Percentiles rank a stretch among this genome's conserved stretches.
Conservation (phyloP, 2,797 vertebrate species). For the Harpagifer antarcticus region DNA sequence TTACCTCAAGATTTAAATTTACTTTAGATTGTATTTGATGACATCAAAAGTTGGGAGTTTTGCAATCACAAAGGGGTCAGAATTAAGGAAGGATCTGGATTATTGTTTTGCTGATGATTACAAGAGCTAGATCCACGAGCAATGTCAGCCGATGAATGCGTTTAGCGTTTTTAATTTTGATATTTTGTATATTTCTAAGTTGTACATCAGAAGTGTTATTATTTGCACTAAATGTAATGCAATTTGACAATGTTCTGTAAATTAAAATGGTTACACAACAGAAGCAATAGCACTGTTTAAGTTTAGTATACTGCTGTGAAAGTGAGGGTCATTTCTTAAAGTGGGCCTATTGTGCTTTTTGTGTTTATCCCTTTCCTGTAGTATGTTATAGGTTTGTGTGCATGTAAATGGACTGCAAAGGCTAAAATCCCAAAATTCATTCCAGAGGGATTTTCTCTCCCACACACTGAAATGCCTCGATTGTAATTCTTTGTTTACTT, state of each 20-base stretch:
- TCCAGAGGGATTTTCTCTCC: too few species aligned
- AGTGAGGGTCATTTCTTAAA: too few species aligned
- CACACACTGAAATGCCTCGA: too few species aligned
- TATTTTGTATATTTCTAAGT: constrained; percentile 83
- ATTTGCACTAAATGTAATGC: constrained; percentile 86
- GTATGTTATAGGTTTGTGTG: too few species aligned
- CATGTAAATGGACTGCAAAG: too few species aligned
- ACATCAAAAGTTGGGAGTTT: constrained; percentile 61
- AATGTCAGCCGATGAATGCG: constrained; percentile 68
- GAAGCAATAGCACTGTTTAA: not conserved
- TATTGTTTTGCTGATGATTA: constrained; percentile 54
- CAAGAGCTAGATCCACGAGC: constrained; percentile 53
- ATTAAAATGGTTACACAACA: constrained; percentile 83
- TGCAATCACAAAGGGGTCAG: constrained; percentile 51
- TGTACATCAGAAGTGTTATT: constrained; percentile 83
- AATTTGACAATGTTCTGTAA: constrained; percentile 84
- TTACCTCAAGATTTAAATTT: constrained; percentile 76
- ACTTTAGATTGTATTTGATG: constrained; percentile 52
- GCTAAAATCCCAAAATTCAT: too few species aligned
- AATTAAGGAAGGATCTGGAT: constrained; percentile 45
- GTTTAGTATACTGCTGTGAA: not conserved
- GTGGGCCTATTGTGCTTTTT: too few species aligned
- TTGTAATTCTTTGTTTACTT: too few species aligned
- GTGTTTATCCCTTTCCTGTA: too few species aligned
- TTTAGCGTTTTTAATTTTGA: constrained; percentile 79